Conservation (phyloP, 2,113 vertebrate species). For the Microtus oregoni region DNA sequence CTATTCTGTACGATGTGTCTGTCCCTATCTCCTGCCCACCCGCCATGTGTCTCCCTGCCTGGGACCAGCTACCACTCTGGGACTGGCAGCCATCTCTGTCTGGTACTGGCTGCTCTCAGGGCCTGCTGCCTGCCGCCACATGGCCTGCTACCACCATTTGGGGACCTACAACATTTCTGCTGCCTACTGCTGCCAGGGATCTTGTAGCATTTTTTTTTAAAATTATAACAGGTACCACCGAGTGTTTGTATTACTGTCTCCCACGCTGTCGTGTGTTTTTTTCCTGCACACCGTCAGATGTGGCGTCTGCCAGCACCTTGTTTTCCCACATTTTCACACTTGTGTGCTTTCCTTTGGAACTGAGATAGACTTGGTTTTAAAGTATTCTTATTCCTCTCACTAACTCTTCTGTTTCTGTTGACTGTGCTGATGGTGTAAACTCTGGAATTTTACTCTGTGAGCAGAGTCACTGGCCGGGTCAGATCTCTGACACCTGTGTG, state of each 20-base stretch:
- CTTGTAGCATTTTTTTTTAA: too few species aligned
- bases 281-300: neutral
- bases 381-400: neutral
- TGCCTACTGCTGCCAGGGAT: too few species aligned
- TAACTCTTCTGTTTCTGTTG: neutral
- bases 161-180: too few species aligned
- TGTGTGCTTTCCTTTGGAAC: neutral
- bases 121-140: too few species aligned
- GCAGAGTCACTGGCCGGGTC: neutral
- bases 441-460: neutral
- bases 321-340: neutral
- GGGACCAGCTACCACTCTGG: too few species aligned
- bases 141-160: too few species aligned
- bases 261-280: neutral
- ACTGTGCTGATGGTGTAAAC: neutral
- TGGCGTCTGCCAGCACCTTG: neutral
- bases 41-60: too few species aligned
- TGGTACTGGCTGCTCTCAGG: too few species aligned
- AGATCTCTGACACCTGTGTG: neutral
- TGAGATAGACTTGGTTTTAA: slow-evolving; percentile 22
- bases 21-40: too few species aligned
- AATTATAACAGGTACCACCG: neutral
- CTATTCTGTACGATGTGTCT: too few species aligned
- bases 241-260: neutral
- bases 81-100: too few species aligned